Evolutionary conservation across 30 jellyfish, hydroid and myxozoan species (phyloP).

Genomic region (Turritopsis rubra): DNA sequence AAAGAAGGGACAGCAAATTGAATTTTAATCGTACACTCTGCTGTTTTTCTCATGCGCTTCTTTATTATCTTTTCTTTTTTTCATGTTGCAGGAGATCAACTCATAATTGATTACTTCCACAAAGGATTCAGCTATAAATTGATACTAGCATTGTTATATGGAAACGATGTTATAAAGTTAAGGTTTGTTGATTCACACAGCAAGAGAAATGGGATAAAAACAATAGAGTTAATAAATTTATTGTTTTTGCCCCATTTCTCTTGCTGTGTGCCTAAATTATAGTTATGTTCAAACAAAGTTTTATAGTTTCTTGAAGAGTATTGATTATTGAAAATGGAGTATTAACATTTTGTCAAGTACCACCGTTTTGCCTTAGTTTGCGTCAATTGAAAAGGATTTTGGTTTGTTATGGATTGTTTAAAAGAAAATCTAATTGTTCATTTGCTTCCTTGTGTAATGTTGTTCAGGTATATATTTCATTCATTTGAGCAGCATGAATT

Average conservation of each 20-base stretch:
- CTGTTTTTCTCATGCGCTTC: background rate
- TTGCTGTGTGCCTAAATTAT: background rate
- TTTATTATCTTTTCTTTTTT: background rate
- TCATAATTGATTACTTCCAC: background rate
- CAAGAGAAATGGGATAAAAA: background rate
- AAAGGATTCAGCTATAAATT: background rate
- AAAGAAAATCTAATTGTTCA: background rate
- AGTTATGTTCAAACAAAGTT: background rate
- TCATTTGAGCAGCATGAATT: background rate
- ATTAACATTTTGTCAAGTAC: background rate
- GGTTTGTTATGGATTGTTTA: background rate
- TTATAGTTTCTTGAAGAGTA: no score
- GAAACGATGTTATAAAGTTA: background rate
- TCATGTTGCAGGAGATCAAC: background rate
- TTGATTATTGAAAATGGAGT: no score
- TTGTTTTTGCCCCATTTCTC: background rate
- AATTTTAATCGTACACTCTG: background rate
- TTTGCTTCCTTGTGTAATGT: background rate
- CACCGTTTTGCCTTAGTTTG: background rate
- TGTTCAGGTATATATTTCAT: background rate
- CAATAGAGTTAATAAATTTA: background rate
- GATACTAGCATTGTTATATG: background rate
- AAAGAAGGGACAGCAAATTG: background rate
- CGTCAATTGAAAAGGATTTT: background rate
- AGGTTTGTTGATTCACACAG: background rate